phyloP scores from a whole-genome alignment of 2,797 vertebrate species.

The Hephaestus fuliginosus region DNA sequence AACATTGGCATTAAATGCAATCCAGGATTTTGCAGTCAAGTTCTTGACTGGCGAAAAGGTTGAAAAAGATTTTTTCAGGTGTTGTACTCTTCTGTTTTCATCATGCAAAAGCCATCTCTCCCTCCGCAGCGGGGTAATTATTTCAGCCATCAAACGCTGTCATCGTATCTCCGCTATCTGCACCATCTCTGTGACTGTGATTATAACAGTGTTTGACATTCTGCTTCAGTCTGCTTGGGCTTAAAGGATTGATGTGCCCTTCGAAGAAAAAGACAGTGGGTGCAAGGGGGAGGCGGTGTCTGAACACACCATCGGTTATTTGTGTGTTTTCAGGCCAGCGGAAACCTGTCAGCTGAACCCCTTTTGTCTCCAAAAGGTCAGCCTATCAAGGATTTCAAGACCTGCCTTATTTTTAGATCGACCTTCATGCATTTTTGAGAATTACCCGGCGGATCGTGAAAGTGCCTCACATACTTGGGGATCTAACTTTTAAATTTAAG shows the following conservation, averaged over 20 bases:
- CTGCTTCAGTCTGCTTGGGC: slow-evolving; percentile 18
- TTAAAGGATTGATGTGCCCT: slow-evolving; percentile 40
- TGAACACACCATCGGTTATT: slow-evolving; percentile 17
- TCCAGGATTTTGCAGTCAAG: neutral
- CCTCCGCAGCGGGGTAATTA: slow-evolving; percentile 11
- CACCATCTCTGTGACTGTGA: slow-evolving; percentile 31
- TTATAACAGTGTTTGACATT: slow-evolving; percentile 53
- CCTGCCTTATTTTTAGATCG: slow-evolving; percentile 42
- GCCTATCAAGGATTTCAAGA: slow-evolving; percentile 27
- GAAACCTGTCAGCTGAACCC: slow-evolving; percentile 9
- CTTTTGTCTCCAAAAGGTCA: slow-evolving; percentile 62
- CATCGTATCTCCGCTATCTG: slow-evolving; percentile 23
- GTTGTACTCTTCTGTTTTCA: neutral
- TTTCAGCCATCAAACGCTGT: slow-evolving; percentile 23
- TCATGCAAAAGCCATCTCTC: neutral
- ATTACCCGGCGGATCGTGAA: neutral
- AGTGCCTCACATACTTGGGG: neutral
- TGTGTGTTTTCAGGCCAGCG: slow-evolving; percentile 32
- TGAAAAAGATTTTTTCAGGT: neutral
- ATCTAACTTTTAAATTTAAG: neutral
- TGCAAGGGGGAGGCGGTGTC: neutral
- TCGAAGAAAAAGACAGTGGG: slow-evolving; percentile 26
- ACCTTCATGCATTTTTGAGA: slow-evolving; percentile 60
- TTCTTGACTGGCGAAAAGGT: neutral
- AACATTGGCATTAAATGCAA: neutral